Percentiles rank a stretch among this genome's conserved stretches.
These are phyloP conservation scores for Ectropis grisescens DNA, from an alignment of 1,140 invertebrate species.

Conservation along the genomic window DNA sequence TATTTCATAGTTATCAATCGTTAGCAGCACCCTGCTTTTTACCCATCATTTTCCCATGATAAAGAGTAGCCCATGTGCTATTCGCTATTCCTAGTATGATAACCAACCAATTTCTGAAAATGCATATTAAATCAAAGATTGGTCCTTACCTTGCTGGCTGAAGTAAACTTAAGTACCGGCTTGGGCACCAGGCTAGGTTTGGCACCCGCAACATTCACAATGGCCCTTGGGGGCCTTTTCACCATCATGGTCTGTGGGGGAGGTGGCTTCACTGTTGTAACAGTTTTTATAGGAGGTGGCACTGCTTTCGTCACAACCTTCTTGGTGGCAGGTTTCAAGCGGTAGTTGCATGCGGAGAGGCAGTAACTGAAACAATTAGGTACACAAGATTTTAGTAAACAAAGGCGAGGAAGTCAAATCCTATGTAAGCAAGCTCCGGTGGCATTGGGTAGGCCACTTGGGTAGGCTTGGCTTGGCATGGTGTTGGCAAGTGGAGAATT, in stretches of 20 bases:
- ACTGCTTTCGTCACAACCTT: constrained; percentile 62
- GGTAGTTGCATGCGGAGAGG: constrained; percentile 60
- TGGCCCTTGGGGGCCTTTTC: constrained; percentile 69
- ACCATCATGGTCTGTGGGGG: constrained; percentile 60
- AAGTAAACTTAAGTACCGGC: constrained; percentile 79
- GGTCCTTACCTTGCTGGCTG: constrained; percentile 66
- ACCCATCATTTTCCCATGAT: too few species aligned
- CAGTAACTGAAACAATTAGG: constrained; percentile 56
- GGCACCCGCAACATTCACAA: constrained; percentile 75
- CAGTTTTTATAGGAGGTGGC: constrained; percentile 57
- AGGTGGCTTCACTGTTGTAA: constrained; percentile 37
- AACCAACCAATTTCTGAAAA: too few species aligned
- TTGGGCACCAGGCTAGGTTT: constrained; percentile 81
- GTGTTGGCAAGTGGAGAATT: too few species aligned
- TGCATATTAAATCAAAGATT: too few species aligned
- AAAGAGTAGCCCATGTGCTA: too few species aligned
- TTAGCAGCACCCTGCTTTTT: too few species aligned
- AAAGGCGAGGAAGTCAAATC: too few species aligned
- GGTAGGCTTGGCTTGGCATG: too few species aligned
- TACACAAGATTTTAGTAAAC: constrained; percentile 18
- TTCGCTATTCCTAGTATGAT: too few species aligned
- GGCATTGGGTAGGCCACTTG: too few species aligned
- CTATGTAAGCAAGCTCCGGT: too few species aligned
- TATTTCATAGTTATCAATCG: too few species aligned
- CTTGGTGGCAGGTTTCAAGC: constrained; percentile 64